Base-by-base conservation (phyloP, 2,113 vertebrate genomes). In the Amphiprion percula region DNA sequence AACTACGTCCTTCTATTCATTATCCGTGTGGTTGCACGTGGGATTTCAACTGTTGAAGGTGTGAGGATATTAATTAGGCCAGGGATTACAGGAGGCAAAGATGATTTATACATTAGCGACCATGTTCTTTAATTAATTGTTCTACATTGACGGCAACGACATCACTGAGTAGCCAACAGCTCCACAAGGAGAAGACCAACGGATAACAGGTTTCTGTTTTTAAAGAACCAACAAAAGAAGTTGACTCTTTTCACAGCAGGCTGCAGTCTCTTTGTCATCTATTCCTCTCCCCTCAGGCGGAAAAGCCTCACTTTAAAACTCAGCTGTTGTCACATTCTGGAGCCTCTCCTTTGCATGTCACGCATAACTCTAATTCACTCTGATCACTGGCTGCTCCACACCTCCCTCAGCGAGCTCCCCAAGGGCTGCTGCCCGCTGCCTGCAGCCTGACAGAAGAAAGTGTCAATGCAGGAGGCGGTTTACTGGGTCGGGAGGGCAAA, bases 281-380 rank as follows among this genome's bases (percentile, higher is more conserved):
- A 33, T 79, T 85, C 74, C 60, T 68, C 82, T 84, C 70, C 74
- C 80, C 81, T 85, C 81, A 55, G 86, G 84, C 86, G 6, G 67
- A 85, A 90, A 89, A 70, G 79, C 87, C 72, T 85, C 80, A 88
- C 87, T 87, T 90, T 80, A 75, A 84, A 79, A 87, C 87, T 91
- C 93, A 94, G 91, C 93, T 94, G 93, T 92, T 87, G 81, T 85
- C 79, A 81, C 87, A 91, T 90, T 80, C 88, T 93, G 90, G 60
- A 87, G 90, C 87, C 91, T 91, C 89, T 92, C 88, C 91, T 92
- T 75, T 87, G 86, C 90, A 88, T 93, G 90, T 92, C 90, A 89
- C 68, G 55, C 91, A 94, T 94, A 92, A 88, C 91, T 93, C 86
- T 91, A 83, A 93, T 90, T 86, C 89, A 89, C 58, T 91, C 64